These are phyloP conservation scores for Rhincodon typus DNA, from an alignment of 2,797 vertebrate genomes.

Conservation along the genomic window DNA sequence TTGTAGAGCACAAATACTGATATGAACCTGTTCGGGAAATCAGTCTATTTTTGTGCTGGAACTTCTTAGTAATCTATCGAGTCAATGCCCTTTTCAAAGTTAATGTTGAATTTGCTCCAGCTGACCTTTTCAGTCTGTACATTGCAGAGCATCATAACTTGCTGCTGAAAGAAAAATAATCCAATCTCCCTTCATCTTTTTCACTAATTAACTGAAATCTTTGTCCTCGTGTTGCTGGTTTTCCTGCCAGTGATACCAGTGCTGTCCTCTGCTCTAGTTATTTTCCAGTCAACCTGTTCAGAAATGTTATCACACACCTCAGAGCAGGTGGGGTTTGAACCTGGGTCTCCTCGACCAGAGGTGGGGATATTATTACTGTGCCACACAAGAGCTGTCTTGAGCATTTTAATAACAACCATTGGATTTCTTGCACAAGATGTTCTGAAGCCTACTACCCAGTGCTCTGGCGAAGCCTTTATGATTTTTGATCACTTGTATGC, in stretches of 20 bases:
- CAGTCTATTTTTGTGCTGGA: not conserved
- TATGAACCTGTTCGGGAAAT: not conserved
- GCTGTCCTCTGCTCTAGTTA: too few species aligned
- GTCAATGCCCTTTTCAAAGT: not conserved
- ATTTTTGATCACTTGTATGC: not conserved
- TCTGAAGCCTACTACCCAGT: too few species aligned
- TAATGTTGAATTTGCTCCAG: not conserved
- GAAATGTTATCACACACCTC: too few species aligned
- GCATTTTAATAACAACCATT: too few species aligned
- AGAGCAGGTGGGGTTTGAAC: too few species aligned
- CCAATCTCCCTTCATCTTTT: not conserved
- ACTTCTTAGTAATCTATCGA: not conserved
- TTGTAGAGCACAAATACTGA: not conserved
- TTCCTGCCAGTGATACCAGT: not conserved
- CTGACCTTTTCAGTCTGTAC: not conserved
- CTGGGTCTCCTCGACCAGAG: too few species aligned
- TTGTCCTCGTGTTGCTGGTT: not conserved
- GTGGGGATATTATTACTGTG: too few species aligned
- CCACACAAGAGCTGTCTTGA: too few species aligned
- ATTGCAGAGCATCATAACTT: not conserved
- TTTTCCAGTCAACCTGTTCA: too few species aligned
- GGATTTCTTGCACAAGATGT: too few species aligned
- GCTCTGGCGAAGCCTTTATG: too few species aligned
- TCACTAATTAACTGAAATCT: not conserved
- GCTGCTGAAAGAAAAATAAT: not conserved